These are phyloP conservation scores for Aplodontia rufa DNA, from an alignment of 2,113 vertebrate genomes.

Conservation along the genomic window DNA sequence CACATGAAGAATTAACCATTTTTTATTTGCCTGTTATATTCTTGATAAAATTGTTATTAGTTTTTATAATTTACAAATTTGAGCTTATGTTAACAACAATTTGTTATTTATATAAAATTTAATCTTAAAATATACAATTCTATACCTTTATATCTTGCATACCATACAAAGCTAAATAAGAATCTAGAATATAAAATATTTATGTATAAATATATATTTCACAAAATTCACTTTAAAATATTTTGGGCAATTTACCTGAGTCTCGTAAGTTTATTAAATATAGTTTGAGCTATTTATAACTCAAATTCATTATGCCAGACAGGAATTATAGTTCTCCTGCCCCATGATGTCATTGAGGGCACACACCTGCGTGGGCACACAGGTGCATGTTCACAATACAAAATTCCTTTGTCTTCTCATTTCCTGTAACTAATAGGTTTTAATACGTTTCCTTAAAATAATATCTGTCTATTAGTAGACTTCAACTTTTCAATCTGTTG, in stretches of 20 bases:
- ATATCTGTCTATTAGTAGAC: neutral
- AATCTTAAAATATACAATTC: neutral
- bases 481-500: neutral
- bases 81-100: neutral
- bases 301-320: neutral
- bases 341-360: accelerated
- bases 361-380: accelerated
- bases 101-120: neutral
- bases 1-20: neutral
- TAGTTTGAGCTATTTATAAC: neutral
- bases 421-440: neutral
- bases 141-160: neutral
- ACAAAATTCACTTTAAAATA: neutral
- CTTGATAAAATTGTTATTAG: slow-evolving; percentile 9
- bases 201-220: neutral
- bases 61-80: neutral
- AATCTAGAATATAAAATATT: neutral
- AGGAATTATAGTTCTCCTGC: neutral
- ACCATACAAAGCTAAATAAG: neutral
- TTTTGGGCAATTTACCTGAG: neutral
- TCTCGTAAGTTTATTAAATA: neutral
- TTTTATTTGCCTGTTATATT: neutral
- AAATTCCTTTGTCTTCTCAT: too few species aligned
- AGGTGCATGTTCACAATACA: neutral
- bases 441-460: neutral